Percentiles rank a stretch among this genome's conserved stretches.
Conservation (phyloP, 2,113 vertebrate genomes). For the Rafetus swinhoei region DNA sequence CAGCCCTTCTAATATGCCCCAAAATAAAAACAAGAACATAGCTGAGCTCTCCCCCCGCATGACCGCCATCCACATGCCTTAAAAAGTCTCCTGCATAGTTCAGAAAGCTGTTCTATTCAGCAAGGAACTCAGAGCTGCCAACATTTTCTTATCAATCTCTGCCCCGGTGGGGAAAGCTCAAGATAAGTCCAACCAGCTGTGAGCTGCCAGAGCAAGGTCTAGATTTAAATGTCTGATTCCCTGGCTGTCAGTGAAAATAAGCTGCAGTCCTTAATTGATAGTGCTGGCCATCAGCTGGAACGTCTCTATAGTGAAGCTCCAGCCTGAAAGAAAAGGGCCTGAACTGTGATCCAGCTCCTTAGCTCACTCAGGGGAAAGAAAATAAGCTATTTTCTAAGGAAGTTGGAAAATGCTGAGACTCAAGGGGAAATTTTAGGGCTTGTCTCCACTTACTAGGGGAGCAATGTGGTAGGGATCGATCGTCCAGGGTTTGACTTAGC, state of each 20-base stretch:
- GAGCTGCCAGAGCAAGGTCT: background rate
- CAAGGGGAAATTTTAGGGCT: background rate
- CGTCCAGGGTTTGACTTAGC: no score
- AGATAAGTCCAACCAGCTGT: background rate
- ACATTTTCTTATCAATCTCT: background rate
- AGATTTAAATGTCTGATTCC: rapidly evolving
- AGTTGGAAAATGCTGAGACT: background rate
- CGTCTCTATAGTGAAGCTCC: background rate
- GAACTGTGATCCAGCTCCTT: background rate
- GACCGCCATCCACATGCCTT: no score
- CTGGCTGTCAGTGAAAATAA: background rate
- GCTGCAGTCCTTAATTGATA: background rate
- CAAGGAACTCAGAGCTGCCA: background rate
- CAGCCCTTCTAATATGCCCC: no score
- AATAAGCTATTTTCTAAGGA: background rate
- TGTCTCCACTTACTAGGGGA: no score
- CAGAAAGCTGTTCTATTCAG: background rate
- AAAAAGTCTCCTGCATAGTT: background rate
- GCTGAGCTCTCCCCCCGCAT: background rate
- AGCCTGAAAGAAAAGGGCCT: background rate
- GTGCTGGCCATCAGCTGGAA: background rate
- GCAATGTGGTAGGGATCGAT: no score
- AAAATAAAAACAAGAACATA: background rate
- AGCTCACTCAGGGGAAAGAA: background rate
- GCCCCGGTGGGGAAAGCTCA: rapidly evolving